Evolutionary conservation across 2,113 vertebrate species (phyloP).

Genomic region (Atractosteus spatula): DNA sequence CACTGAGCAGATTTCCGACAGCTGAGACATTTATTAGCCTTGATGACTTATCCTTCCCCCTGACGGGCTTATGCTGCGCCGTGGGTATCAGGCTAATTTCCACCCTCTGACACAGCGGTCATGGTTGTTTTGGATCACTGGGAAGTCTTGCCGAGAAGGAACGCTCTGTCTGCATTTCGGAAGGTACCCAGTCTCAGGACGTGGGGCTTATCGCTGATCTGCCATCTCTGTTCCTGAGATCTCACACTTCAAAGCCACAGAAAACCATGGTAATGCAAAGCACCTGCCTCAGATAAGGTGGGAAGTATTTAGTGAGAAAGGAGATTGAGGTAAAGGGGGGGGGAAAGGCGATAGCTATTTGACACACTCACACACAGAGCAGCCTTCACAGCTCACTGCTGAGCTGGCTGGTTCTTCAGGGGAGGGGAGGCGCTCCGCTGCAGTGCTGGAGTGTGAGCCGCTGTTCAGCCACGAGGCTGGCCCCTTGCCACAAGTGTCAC

Average conservation of each 20-base stretch:
- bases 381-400: too few relatives aligned
- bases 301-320: conserved; percentile 33
- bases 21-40: too few relatives aligned
- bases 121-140: conserved; percentile 23
- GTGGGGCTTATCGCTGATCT: conserved; percentile 37
- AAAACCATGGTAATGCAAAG: conserved; percentile 31
- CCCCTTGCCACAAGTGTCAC: too few relatives aligned
- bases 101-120: neutral
- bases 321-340: conserved; percentile 30
- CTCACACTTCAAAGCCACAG: conserved; percentile 41
- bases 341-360: neutral
- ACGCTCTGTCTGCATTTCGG: conserved; percentile 4
- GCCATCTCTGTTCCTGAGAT: conserved; percentile 31
- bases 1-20: neutral
- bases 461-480: too few relatives aligned
- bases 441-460: too few relatives aligned
- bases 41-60: too few relatives aligned
- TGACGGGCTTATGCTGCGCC: neutral
- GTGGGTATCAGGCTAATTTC: conserved; percentile 1
- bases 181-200: neutral
- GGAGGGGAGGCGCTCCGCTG: too few relatives aligned
- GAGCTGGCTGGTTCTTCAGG: too few relatives aligned
- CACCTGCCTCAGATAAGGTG: conserved; percentile 31
- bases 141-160: conserved; percentile 20
- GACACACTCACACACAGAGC: too few relatives aligned